These are phyloP conservation scores for Dione juno DNA, from an alignment of 2,888 invertebrate species.

Conservation along the genomic window DNA sequence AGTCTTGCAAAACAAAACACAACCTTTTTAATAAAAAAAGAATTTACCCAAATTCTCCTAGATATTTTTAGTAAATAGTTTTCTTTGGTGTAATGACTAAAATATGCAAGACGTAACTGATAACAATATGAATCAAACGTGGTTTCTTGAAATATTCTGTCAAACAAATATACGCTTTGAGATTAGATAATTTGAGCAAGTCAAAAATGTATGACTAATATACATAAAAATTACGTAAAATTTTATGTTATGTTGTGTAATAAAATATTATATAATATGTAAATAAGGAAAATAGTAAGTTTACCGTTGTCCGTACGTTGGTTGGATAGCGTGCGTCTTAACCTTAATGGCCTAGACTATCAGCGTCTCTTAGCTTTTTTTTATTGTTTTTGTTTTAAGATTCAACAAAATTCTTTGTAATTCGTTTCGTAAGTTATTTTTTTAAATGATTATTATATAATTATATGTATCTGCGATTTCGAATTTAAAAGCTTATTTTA, in stretches of 20 bases:
- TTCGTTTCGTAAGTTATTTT: too few relatives aligned
- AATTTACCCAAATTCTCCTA: neutral
- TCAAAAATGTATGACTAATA: slow-evolving; percentile 20
- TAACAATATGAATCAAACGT: slow-evolving; percentile 30
- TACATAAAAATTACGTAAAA: neutral
- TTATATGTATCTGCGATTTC: too few relatives aligned
- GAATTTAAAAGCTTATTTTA: too few relatives aligned
- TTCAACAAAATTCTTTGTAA: too few relatives aligned
- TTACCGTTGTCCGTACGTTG: too few relatives aligned
- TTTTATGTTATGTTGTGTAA: neutral
- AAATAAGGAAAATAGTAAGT: neutral
- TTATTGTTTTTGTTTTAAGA: too few relatives aligned
- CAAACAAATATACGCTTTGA: neutral
- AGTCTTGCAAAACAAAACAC: too few relatives aligned
- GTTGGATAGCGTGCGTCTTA: too few relatives aligned
- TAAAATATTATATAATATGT: slow-evolving; percentile 3
- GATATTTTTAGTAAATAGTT: slow-evolving; percentile 4
- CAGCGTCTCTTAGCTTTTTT: too few relatives aligned
- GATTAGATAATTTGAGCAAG: slow-evolving; percentile 24
- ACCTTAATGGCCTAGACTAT: too few relatives aligned
- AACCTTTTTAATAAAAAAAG: too few relatives aligned
- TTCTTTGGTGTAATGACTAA: neutral
- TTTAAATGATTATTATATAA: too few relatives aligned
- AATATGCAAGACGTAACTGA: slow-evolving; percentile 23
- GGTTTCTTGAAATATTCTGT: slow-evolving; percentile 26